Evolutionary conservation across 2,797 vertebrate species (phyloP).

Genomic region (Alca torda): DNA sequence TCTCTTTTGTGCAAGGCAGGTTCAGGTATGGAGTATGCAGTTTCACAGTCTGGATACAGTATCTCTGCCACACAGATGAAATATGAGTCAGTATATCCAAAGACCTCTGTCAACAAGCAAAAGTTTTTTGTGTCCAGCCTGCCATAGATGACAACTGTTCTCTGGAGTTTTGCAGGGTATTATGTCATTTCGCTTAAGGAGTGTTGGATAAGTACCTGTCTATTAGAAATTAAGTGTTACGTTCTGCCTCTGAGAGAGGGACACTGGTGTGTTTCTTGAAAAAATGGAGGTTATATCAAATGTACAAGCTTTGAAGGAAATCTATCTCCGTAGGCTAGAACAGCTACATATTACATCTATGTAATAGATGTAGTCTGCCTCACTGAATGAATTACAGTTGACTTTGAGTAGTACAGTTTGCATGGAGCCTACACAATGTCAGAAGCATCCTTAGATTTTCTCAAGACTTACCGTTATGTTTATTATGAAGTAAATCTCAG

Average conservation of each 20-base stretch:
- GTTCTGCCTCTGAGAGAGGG: background rate
- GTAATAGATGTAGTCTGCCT: background rate
- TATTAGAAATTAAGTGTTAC: background rate
- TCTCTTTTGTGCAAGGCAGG: background rate
- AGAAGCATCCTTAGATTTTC: background rate
- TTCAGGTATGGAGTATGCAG: background rate
- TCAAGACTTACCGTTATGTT: background rate
- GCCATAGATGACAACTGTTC: background rate
- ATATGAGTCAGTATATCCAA: background rate
- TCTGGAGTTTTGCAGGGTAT: background rate
- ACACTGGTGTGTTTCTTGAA: background rate
- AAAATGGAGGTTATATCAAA: background rate
- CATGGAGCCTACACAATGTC: background rate
- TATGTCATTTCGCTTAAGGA: background rate
- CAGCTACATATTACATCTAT: fast-evolving
- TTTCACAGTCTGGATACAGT: background rate
- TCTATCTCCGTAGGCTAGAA: background rate
- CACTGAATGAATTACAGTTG: background rate
- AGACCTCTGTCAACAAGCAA: background rate
- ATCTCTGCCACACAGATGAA: background rate
- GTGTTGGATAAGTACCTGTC: background rate
- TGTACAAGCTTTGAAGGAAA: background rate
- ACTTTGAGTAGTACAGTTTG: background rate
- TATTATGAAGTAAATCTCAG: background rate
- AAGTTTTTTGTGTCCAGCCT: background rate